Base-by-base conservation (phyloP, 2,797 vertebrate genomes). In the Thamnophis elegans region DNA sequence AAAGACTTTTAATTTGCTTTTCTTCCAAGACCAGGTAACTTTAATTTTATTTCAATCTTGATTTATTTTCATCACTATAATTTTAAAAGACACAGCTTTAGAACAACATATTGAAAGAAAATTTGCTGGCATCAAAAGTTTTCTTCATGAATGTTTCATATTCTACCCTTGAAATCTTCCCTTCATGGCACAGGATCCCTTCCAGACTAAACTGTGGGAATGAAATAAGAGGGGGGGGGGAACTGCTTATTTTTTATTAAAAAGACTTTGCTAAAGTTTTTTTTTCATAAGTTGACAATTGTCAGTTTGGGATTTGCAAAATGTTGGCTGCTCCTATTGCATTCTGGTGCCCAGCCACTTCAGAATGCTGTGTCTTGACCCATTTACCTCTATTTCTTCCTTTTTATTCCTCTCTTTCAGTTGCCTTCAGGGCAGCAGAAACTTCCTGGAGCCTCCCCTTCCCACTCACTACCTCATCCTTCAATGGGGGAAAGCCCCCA, bases 401-500 rank as follows among this genome's bases (percentile, higher is more conserved):
- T 95, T 92, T 95, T 47, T 20, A n/a, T 25, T 54, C 20, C 47
- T 73, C 5, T 91, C 86, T 95, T 95, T 26, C 97, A 99, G 99
- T 98, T 99, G 94, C 98, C 99, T 7, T 94, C 98, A 26, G 98
- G 98, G 96, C 98, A 98, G 91, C 98, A 98, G 96, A 99, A 98
- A 97, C 98, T 98, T 95, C 98, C 99, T 91, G 97, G 98, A 95
- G 97, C 98, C 92, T 98, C 98, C 88, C 98, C 98, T 0, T 98
- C 98, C 91, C 98, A 98, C 1, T 97, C 97, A 55, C 96, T 98
- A 97, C 95, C 98, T 96, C 98, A 98, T 94, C 96, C 97, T 89
- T 95, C 98, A 4, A 96, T 98, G 93, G 98, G 98, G 22, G 98
- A 98, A 93, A 98, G 98, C 93, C 98, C 99, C 5, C 98, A 99